These are phyloP conservation scores for Anisognathus igniventris DNA, from an alignment of 2,797 vertebrate genomes.

Conservation along the genomic window DNA sequence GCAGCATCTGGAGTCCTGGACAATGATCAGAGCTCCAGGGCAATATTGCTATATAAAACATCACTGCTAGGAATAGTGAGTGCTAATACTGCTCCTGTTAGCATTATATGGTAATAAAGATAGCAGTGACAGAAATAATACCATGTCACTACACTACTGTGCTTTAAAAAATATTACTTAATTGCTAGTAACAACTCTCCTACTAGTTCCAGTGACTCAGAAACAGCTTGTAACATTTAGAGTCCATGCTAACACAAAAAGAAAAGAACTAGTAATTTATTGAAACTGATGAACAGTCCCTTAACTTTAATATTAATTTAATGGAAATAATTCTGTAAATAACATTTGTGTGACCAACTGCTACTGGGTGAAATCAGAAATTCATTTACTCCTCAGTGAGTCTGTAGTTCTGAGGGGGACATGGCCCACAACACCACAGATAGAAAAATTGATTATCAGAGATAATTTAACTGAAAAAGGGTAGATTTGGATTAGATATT, in stretches of 20 bases:
- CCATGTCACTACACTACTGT: background rate
- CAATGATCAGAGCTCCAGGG: background rate
- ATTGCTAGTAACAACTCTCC: background rate
- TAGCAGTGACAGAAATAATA: background rate
- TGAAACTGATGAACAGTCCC: background rate
- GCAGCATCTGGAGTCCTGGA: background rate
- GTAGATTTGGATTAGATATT: background rate
- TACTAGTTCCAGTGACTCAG: background rate
- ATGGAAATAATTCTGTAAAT: background rate
- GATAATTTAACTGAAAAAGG: background rate
- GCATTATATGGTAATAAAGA: background rate
- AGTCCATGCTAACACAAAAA: background rate
- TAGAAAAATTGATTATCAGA: background rate
- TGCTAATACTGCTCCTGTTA: background rate
- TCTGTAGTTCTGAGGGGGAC: background rate
- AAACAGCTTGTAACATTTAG: background rate
- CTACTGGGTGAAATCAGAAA: background rate
- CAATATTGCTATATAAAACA: background rate
- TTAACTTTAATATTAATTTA: background rate
- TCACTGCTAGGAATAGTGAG: background rate
- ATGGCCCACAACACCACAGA: background rate
- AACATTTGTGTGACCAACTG: background rate
- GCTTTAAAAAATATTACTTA: background rate
- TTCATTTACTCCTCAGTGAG: background rate
- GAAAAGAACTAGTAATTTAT: background rate